Percentiles rank a stretch among this genome's conserved stretches.
These are phyloP conservation scores for Dendrolimus houi DNA, from an alignment of 2,888 invertebrate genomes.

Conservation along the genomic window DNA sequence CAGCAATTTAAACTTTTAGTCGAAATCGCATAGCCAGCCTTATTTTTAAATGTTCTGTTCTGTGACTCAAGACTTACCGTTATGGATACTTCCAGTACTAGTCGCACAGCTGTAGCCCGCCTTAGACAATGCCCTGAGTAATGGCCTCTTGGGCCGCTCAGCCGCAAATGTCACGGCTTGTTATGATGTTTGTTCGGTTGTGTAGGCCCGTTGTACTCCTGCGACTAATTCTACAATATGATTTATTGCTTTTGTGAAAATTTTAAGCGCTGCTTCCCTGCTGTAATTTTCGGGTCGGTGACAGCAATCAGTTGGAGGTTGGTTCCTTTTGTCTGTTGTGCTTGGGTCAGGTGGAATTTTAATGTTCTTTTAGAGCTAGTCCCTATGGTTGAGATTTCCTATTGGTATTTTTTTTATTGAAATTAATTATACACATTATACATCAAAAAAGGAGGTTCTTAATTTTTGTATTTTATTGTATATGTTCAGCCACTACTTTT, in stretches of 20 bases:
- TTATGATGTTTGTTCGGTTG: constrained; percentile 28
- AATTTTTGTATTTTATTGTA: no score
- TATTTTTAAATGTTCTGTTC: not conserved
- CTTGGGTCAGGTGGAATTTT: no score
- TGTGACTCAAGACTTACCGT: constrained; percentile 35
- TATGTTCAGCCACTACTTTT: no score
- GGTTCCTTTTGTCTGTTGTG: not conserved
- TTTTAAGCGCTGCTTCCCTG: not conserved
- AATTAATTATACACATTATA: no score
- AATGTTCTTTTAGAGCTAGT: no score
- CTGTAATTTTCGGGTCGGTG: constrained; percentile 2
- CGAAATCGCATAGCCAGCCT: not conserved
- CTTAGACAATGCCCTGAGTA: constrained; percentile 59
- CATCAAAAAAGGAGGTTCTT: no score
- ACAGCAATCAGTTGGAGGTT: not conserved
- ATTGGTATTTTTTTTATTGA: no score
- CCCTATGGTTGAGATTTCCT: no score
- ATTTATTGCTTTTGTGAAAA: constrained; percentile 8
- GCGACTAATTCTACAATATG: constrained; percentile 8
- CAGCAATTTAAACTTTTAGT: no score
- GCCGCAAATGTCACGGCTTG: constrained; percentile 56
- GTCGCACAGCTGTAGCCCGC: constrained; percentile 53
- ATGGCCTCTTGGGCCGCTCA: constrained; percentile 30
- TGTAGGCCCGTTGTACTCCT: constrained; percentile 1
- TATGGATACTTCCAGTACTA: constrained; percentile 60